Evolutionary conservation across 1,140 invertebrate species (phyloP), one percentile per base, ranked within the genome.

Genomic region (Drosophila albomicans): DNA sequence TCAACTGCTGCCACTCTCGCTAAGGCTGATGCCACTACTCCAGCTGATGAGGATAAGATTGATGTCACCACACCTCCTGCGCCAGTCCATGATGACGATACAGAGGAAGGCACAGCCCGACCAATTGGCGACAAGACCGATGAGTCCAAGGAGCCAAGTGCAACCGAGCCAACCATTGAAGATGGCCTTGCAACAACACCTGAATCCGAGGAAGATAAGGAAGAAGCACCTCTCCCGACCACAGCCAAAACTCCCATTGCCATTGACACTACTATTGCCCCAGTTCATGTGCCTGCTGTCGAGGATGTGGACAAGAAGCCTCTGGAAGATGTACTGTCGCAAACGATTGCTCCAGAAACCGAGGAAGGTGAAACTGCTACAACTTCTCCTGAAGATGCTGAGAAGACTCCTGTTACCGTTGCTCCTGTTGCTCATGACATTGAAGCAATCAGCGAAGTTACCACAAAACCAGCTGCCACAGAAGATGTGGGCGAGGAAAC

Each of bases 221-320:
- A 75, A 16, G 61, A 62, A 0, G 46, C 69, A 38, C 72, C 56
- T 4, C 15, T 74, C 8, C 43, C 41, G 10, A 80, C 78, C 1
- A 59, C 43, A 30, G 67, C 69, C 5, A 65, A 38, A 11, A 20
- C 51, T 49, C 32, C 76, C 11, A 16, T 59, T 35, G 73, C 38
- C 20, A 10, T 56, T 68, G 82, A 72, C 56, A 65, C 84, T 49
- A 80, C 79, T 46, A 28, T 52, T 41, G 46, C 69, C 71, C 54
- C 84, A 30, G 62, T 59, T 43, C 52, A 61, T 64, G 58, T 79
- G 43, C 70, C 82, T 38, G 25, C 32, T 61, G 67, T 81, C 49
- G 69, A 76, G 54, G 86, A 88, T 7, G 49, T 73, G 13, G 78
- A 78, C 7, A 75, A 64, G 2, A 89, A 88, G 59, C 84, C 85